Evolutionary conservation across 2,797 vertebrate genomes (phyloP).

Genomic region (Macropus fuliginosus): DNA sequence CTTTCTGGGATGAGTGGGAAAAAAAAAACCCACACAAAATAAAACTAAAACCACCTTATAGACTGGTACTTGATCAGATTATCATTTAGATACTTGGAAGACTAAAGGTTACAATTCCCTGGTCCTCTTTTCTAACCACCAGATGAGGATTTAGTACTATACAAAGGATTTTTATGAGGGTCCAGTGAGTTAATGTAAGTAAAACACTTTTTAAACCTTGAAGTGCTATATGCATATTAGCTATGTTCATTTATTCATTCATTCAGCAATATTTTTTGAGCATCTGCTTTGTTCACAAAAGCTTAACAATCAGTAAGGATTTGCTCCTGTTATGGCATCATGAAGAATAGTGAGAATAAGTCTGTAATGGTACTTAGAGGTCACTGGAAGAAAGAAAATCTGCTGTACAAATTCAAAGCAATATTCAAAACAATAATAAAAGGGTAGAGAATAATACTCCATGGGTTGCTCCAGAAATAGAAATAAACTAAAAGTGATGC

Average conservation of each 20-base stretch:
- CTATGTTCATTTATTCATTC: not conserved
- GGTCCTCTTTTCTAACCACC: not conserved
- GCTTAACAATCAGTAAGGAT: not conserved
- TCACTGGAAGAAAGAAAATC: slow-evolving; percentile 55
- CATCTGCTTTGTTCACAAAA: not conserved
- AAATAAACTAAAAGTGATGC: slow-evolving; percentile 36
- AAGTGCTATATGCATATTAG: not conserved
- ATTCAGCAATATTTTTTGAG: not conserved
- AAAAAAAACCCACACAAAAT: too few relatives aligned
- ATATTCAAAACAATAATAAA: slow-evolving; percentile 75
- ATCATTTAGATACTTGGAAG: not conserved
- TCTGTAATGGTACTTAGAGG: slow-evolving; percentile 24
- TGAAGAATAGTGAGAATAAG: not conserved
- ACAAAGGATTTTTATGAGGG: not conserved
- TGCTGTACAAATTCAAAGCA: slow-evolving; percentile 49
- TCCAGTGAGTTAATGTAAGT: not conserved
- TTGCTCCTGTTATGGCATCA: not conserved
- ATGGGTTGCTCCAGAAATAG: slow-evolving; percentile 34
- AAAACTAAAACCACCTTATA: too few relatives aligned
- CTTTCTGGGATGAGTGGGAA: not conserved
- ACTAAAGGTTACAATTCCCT: not conserved
- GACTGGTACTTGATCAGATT: not conserved
- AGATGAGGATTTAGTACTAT: not conserved
- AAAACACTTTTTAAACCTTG: not conserved
- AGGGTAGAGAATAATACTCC: slow-evolving; percentile 41